Base-by-base conservation (phyloP, 2,113 vertebrate species). In the Ochotona curzoniae region DNA sequence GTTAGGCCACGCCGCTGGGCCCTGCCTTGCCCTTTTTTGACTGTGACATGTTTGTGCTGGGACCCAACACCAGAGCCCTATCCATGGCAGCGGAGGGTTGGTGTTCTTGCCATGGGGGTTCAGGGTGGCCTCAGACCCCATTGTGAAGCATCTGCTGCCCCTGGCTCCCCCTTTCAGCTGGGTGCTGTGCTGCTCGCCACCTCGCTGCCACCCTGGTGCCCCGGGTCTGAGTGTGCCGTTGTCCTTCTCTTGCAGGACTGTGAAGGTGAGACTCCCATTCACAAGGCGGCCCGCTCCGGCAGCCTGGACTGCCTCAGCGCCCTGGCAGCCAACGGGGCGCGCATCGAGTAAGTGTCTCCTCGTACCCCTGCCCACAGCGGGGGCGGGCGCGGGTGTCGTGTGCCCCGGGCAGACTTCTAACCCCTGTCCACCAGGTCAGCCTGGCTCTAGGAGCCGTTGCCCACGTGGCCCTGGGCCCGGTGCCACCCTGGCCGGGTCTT, bases 231-330 rank as follows among this genome's bases (percentile, higher is more conserved):
- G 49, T 32, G 1, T 89, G 44, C n/a, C 23, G 10, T 70, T 95
- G 66, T 82, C 94, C 91, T 96, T 95, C 96, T 86, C 94, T 97
- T 98, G 51, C 97, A 99, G 99, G 99, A 99, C 98, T 99, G 99
- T 97, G 98, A 99, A 96, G 99, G 99, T 85, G 99, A 99, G 98
- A 98, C 99, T 95, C 98, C 99, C 90, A 98, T 99, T 97, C 99
- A 99, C 98, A 99, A 99, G 98, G 99, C 99, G 35, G 99, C 99
- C 96, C 98, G 99, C 14, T 99, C 99, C 94, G 99, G 99, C 97
- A 99, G 99, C 98, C 97, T 99, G 98, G 99, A 99, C 97, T 99
- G 99, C 97, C 96, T 99, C 97, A 98, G 98, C 97, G 98, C 98
- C 79, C 99, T 99, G 98, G 97, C 99, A 98, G 98, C 99, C 93